Percentiles rank a stretch among this genome's conserved stretches.
These are phyloP conservation scores for Rutilus rutilus DNA, from an alignment of 2,113 vertebrate species.

Conservation along the genomic window DNA sequence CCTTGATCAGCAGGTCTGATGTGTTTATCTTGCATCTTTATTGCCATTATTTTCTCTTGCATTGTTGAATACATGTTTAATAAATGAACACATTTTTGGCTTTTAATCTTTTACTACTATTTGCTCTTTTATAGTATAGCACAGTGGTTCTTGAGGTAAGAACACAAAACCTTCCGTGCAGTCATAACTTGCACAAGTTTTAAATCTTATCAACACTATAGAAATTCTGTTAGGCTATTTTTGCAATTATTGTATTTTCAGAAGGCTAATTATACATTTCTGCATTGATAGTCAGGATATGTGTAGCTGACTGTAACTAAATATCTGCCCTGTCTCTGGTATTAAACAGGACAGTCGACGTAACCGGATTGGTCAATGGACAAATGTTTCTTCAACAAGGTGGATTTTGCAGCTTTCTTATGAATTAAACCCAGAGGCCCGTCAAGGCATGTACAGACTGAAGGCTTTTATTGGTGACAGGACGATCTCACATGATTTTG, in stretches of 20 bases:
- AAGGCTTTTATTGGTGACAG: constrained; percentile 16
- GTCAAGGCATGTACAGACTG: constrained; percentile 62
- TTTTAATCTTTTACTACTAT: neutral
- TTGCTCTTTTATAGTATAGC: constrained; percentile 62
- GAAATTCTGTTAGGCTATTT: neutral
- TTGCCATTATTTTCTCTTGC: neutral
- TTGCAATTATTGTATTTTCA: neutral
- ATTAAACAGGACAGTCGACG: constrained; percentile 58
- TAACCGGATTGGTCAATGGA: constrained; percentile 73
- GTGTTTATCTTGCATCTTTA: neutral
- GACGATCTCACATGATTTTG: constrained; percentile 52
- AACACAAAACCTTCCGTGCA: neutral
- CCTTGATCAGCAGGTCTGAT: constrained; percentile 48
- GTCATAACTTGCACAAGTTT: neutral
- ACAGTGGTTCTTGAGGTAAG: constrained; percentile 66
- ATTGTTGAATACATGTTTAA: neutral
- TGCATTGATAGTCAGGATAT: neutral
- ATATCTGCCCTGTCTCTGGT: neutral
- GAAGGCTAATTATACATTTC: neutral
- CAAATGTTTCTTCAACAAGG: constrained; percentile 55
- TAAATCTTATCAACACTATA: neutral
- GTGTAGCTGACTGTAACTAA: neutral
- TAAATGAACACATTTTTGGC: neutral
- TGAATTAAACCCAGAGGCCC: constrained; percentile 69
- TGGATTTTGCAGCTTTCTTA: constrained; percentile 70